Base-by-base conservation (phyloP, 2,888 invertebrate species). In the Aspidiotus rigidus region DNA sequence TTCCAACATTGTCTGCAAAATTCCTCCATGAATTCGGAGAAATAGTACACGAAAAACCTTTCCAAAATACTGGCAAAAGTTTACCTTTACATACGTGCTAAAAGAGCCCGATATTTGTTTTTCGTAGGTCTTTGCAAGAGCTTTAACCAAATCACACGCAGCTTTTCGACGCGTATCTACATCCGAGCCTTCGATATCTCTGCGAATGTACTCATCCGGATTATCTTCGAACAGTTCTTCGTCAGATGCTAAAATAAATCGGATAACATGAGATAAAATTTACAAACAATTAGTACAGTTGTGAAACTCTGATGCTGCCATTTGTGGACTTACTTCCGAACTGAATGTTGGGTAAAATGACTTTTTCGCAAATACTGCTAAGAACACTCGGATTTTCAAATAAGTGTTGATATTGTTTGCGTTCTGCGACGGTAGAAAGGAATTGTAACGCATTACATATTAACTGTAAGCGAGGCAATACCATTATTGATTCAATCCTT, bases 111-210 rank as follows among this genome's bases (percentile, higher is more conserved):
- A 90, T 76, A 94, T 93, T 77, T 89, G 87, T 60, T 84, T 83
- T 77, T 95, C 95, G 78, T 93, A 95, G 76, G 90, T 89, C 74
- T 86, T 84, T 28, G 93, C 90, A 2, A 99, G 81, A 0, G 94
- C 90, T 77, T 90, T 89, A 28, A 99, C 97, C 69, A 99, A 83
- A 82, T 99, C 98, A 80, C 97, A 96, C 60, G 98, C 97, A 39
- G 99, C 93, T 72, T 98, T 83, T 39, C 99, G 83, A 64, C 99
- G 82, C 0, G 99, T 99, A 78, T 97, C 97, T 72, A 96, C 89
- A 80, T 99, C 99, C 9, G 96, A 95, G 7, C 98, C 98, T 81
- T 99, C 99, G 72, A 99, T 93, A 79, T 99, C 99, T 42, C 95
- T 82, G 6, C 94, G 83, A 72, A 95, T 93, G 77, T 94, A 97